Percentiles rank a stretch among this genome's conserved stretches.
phyloP scores from a whole-genome alignment of 2,113 vertebrate genomes.

The Rhinogobius similis region DNA sequence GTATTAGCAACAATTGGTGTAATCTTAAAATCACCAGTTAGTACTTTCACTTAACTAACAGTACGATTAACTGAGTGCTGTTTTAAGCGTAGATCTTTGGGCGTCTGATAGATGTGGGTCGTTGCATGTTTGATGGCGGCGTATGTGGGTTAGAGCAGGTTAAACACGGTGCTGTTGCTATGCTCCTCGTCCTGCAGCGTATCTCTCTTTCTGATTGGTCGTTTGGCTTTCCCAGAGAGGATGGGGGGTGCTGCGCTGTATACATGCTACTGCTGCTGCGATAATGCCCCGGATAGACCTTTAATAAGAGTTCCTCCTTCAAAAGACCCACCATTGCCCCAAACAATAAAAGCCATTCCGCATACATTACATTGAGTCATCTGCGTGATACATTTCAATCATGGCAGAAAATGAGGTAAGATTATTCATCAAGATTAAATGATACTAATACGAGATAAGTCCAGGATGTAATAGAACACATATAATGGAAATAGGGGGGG shows the following conservation, averaged over 20 bases:
- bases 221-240: constrained; percentile 21
- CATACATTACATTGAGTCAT: constrained; percentile 49
- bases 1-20: too few species aligned
- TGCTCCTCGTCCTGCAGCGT: constrained; percentile 20
- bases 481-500: constrained; percentile 43
- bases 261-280: constrained; percentile 23
- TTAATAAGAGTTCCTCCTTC: constrained; percentile 55
- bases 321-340: constrained; percentile 60
- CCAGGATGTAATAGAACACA: constrained; percentile 56
- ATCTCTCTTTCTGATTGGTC: constrained; percentile 29
- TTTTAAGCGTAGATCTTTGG: too few species aligned
- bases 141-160: constrained; percentile 29
- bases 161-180: constrained; percentile 47
- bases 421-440: constrained; percentile 72
- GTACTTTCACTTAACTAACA: too few species aligned
- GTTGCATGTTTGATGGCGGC: constrained; percentile 15
- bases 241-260: constrained; percentile 4
- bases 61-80: too few species aligned
- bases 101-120: too few species aligned
- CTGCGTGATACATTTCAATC: constrained; percentile 59
- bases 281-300: constrained; percentile 41
- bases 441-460: constrained; percentile 62
- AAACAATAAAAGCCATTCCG: constrained; percentile 53
- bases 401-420: constrained; percentile 53
- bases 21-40: too few species aligned